phyloP scores from a whole-genome alignment of 2,888 invertebrate genomes.

The Sminthurides aquaticus region DNA sequence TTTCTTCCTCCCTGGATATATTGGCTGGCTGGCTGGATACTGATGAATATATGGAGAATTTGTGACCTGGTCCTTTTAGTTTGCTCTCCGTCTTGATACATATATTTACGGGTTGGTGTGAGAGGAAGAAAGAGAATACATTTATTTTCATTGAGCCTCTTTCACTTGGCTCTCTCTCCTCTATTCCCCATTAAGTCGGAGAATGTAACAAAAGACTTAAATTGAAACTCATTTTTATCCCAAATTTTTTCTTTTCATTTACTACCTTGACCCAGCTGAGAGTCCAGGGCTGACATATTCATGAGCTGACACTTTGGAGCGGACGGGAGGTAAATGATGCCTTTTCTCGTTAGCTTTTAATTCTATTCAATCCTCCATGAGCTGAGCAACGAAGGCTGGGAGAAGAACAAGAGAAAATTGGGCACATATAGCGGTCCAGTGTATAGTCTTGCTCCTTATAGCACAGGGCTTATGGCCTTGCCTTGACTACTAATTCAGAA shows the following conservation, averaged over 20 bases:
- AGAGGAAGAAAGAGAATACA: constrained; percentile 6
- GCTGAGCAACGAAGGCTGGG: constrained; percentile 9
- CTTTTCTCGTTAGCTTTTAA: constrained; percentile 24
- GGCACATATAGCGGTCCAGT: too few species aligned
- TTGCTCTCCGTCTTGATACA: neutral
- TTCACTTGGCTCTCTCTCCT: constrained; percentile 13
- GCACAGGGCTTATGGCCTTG: too few species aligned
- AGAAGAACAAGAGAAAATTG: constrained; percentile 2
- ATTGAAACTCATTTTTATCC: constrained; percentile 33
- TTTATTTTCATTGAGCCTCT: constrained; percentile 5
- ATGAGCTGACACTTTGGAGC: constrained; percentile 28
- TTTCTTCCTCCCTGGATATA: too few species aligned
- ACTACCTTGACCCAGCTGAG: constrained; percentile 29
- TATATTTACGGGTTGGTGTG: neutral
- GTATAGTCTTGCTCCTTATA: too few species aligned
- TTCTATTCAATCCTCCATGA: constrained; percentile 3
- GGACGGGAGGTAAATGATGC: constrained; percentile 31
- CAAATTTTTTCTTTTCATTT: constrained; percentile 30
- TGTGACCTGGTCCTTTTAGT: too few species aligned
- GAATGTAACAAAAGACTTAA: constrained; percentile 26
- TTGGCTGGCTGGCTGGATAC: too few species aligned
- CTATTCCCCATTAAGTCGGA: constrained; percentile 24
- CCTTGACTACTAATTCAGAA: too few species aligned
- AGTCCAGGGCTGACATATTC: constrained; percentile 20
- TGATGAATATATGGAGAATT: too few species aligned